phyloP scores from a whole-genome alignment of 2,797 vertebrate genomes.

The Sebastes nivosus region DNA sequence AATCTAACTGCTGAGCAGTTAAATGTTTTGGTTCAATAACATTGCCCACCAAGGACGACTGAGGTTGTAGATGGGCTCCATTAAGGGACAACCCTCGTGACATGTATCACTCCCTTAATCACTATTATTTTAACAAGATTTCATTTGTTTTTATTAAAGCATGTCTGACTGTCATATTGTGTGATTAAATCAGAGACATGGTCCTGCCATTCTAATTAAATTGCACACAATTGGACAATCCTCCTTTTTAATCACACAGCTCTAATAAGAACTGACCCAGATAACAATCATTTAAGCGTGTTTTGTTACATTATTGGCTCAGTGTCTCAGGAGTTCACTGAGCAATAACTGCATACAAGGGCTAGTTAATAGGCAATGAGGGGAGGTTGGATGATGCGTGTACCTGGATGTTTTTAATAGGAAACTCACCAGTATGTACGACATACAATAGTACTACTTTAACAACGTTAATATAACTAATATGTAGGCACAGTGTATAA shows the following conservation, averaged over 20 bases:
- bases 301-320: conserved; percentile 49
- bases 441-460: not conserved
- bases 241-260: conserved; percentile 62
- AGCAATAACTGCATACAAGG: conserved; percentile 12
- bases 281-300: conserved; percentile 49
- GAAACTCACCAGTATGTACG: not conserved
- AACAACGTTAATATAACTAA: not conserved
- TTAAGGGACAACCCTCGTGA: conserved; percentile 36
- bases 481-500: not conserved
- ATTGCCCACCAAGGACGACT: conserved; percentile 12
- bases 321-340: conserved; percentile 18
- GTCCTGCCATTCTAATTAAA: conserved; percentile 60
- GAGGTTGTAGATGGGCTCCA: conserved; percentile 38
- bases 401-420: not conserved
- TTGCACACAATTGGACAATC: conserved; percentile 52
- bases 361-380: not conserved
- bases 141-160: conserved; percentile 66
- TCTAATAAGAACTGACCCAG: conserved; percentile 59
- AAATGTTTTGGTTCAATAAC: conserved; percentile 48
- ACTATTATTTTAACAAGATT: conserved; percentile 69
- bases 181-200: conserved; percentile 64
- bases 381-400: not conserved
- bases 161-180: conserved; percentile 57
- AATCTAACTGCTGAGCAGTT: conserved; percentile 28
- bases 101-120: conserved; percentile 53